phyloP scores from a whole-genome alignment of 2,113 vertebrate species.

The Octodon degus region DNA sequence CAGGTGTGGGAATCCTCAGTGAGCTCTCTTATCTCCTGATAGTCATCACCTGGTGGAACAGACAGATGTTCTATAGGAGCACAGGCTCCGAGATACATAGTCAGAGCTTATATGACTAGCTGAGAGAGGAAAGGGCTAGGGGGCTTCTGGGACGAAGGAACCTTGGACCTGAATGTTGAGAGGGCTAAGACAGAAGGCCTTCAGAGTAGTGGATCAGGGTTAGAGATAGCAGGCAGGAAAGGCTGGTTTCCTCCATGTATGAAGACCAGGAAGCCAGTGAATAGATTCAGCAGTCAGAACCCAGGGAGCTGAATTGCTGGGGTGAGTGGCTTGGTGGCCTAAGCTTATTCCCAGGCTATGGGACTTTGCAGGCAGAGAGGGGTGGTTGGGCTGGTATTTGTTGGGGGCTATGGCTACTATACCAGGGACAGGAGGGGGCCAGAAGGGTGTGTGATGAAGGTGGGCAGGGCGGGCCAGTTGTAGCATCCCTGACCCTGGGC shows the following conservation, averaged over 20 bases:
- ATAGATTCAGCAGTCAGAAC: not conserved
- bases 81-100: too few species aligned
- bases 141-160: not conserved
- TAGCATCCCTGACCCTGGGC: not conserved
- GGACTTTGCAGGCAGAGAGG: not conserved
- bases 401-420: not conserved
- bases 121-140: not conserved
- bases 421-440: not conserved
- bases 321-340: not conserved
- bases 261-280: not conserved
- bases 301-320: not conserved
- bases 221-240: not conserved
- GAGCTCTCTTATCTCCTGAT: not conserved
- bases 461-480: not conserved
- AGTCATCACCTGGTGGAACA: not conserved
- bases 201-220: too few species aligned
- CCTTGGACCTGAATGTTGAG: not conserved
- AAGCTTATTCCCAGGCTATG: not conserved
- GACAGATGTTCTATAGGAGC: not conserved
- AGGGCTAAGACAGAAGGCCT: not conserved
- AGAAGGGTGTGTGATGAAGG: not conserved
- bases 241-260: not conserved
- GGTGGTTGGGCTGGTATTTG: not conserved
- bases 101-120: fast-evolving
- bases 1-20: fast-evolving